Base-by-base conservation (phyloP, 2,113 vertebrate genomes). In the Tor tambroides region DNA sequence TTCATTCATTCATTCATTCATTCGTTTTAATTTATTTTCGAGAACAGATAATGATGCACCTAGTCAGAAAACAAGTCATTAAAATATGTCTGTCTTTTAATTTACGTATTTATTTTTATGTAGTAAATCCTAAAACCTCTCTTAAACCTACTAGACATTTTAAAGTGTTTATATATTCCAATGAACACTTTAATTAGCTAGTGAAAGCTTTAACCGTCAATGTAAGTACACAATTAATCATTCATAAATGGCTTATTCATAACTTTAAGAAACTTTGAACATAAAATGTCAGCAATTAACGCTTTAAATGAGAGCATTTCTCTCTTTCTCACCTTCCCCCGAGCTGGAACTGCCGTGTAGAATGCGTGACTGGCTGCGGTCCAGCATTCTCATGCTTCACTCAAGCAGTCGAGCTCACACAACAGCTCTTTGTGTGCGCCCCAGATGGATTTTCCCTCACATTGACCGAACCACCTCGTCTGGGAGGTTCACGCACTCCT, bases 351-450 rank as follows among this genome's bases (percentile, higher is more conserved):
- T 28, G 75, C 38, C 30, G 19, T 56, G 71, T 46, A 74, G 84
- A 88, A 88, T 75, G 80, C 90, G 82, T 72, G 87, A 92, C 95
- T 95, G 94, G 94, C 94, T 89, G 85, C 83, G 87, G 63, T 91
- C 94, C 95, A 95, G 92, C 93, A 43, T 89, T 91, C 91, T 87
- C 90, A 87, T 71, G 77, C 88, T 89, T 91, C 94, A 92, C 91
- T 93, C 93, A 90, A 91, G 87, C 88, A 87, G 90, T 92, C 90
- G 23, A 88, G 90, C 90, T 93, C 93, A 86, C 89, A 91, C 87
- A 95, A 94, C 93, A 93, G 56, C 92, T 93, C 92, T 93, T 95
- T 95, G 93, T 96, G 79, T 86, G 93, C 91, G 91, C 89, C 90
- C 91, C 71, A 92, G 93, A 93, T 92, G 91, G 93, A 91, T 92